These are phyloP conservation scores for Phaethon lepturus DNA, from an alignment of 2,113 vertebrate genomes.

Conservation along the genomic window DNA sequence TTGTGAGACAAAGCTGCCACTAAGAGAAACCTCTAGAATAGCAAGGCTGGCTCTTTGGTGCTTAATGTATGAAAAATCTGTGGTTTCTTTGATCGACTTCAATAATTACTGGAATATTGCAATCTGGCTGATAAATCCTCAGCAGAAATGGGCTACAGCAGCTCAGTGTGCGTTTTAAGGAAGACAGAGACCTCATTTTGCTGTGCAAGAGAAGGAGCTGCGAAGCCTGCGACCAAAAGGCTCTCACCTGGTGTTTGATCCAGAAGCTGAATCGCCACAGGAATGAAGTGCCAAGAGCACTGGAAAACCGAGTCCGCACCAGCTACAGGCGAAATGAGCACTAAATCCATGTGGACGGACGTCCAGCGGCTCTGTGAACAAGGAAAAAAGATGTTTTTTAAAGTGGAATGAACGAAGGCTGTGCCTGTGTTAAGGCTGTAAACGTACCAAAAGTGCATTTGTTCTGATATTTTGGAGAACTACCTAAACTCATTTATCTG, in stretches of 20 bases:
- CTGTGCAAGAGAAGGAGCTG: background rate
- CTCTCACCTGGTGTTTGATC: background rate
- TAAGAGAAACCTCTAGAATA: background rate
- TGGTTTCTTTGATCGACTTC: background rate
- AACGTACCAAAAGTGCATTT: background rate
- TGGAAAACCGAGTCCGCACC: background rate
- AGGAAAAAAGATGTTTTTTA: fast-evolving
- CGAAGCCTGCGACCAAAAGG: background rate
- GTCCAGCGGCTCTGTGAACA: background rate
- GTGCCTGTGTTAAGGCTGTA: background rate
- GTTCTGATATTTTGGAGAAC: background rate
- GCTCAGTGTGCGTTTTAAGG: background rate
- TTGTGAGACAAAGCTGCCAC: background rate
- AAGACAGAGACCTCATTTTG: background rate
- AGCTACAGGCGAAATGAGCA: background rate
- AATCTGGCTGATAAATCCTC: background rate
- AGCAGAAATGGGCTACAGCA: background rate
- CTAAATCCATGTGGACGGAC: background rate
- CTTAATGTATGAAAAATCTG: background rate
- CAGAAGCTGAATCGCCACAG: background rate
- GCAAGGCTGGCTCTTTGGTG: background rate
- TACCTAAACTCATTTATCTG: background rate
- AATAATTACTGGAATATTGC: background rate
- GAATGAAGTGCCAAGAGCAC: background rate
- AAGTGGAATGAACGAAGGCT: background rate